Percentiles rank a stretch among this genome's conserved stretches.
phyloP scores from a whole-genome alignment of 2,888 invertebrate species.

The Trissolcus japonicus region DNA sequence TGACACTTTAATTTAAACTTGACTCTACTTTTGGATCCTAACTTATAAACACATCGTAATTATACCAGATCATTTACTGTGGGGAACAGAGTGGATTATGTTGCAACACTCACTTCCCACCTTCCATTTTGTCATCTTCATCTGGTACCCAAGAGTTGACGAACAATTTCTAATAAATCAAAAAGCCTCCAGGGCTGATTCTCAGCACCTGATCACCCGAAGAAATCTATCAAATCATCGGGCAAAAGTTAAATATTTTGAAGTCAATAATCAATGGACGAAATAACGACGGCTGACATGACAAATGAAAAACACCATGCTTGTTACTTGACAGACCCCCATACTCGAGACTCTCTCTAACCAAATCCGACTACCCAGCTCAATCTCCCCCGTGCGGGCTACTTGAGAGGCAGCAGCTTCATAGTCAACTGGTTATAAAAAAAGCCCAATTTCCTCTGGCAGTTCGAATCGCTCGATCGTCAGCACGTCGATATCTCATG shows the following conservation, averaged over 20 bases:
- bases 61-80: too few species aligned
- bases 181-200: too few species aligned
- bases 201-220: too few species aligned
- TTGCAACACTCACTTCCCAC: too few species aligned
- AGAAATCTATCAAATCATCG: too few species aligned
- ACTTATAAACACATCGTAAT: too few species aligned
- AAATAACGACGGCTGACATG: not conserved
- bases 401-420: conserved; percentile 8
- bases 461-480: conserved; percentile 33
- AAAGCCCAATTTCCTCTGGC: conserved; percentile 35
- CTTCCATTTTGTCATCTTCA: too few species aligned
- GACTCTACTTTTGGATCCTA: too few species aligned
- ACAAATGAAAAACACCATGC: not conserved
- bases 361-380: not conserved
- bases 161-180: conserved; percentile 2
- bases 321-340: not conserved
- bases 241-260: not conserved
- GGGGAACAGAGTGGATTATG: too few species aligned
- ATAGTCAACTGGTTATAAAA: conserved; percentile 21
- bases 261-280: conserved; percentile 1
- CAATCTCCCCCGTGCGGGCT: conserved; percentile 7
- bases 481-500: conserved; percentile 50
- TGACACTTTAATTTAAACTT: too few species aligned
- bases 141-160: too few species aligned
- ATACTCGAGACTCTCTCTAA: not conserved